A percentile compares a stretch with the other conserved stretches of the same genome.
These are phyloP conservation scores for Callipepla californica DNA, from an alignment of 2,113 vertebrate genomes.

Conservation along the genomic window DNA sequence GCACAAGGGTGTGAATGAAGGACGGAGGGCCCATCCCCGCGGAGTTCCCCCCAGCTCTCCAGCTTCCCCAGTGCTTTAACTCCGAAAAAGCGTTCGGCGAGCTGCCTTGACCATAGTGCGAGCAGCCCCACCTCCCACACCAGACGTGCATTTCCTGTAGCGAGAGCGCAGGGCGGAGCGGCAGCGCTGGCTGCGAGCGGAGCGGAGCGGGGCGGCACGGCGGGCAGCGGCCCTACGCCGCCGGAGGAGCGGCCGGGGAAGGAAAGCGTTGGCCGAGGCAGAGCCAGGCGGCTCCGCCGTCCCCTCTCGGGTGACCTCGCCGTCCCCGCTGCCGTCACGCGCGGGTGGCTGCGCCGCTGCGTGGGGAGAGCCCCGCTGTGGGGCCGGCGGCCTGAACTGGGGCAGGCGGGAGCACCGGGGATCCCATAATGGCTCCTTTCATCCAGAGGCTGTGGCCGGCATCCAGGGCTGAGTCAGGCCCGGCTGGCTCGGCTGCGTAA, in stretches of 20 bases:
- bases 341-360: background rate
- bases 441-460: background rate
- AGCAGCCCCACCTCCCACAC: slow-evolving; percentile 76
- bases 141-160: slow-evolving; percentile 78
- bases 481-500: background rate
- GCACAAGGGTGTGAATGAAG: fast-evolving
- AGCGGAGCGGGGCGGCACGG: background rate
- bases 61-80: background rate
- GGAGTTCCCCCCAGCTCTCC: background rate
- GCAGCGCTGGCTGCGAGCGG: slow-evolving; percentile 3
- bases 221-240: slow-evolving; percentile 3
- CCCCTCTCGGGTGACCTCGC: background rate
- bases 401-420: slow-evolving; percentile 25
- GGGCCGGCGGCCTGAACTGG: slow-evolving; percentile 11
- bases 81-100: background rate
- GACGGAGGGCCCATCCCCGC: background rate
- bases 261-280: background rate
- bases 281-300: background rate
- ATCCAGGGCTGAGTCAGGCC: slow-evolving; percentile 1
- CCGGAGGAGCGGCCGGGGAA: background rate
- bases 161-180: slow-evolving; percentile 59
- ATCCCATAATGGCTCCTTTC: slow-evolving; percentile 52
- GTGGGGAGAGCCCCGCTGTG: background rate
- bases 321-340: background rate
- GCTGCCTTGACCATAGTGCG: slow-evolving; percentile 33